A percentile compares a stretch with the other conserved stretches of the same genome.
Evolutionary conservation across 2,797 vertebrate species (phyloP).

Genomic region (Catharus ustulatus): DNA sequence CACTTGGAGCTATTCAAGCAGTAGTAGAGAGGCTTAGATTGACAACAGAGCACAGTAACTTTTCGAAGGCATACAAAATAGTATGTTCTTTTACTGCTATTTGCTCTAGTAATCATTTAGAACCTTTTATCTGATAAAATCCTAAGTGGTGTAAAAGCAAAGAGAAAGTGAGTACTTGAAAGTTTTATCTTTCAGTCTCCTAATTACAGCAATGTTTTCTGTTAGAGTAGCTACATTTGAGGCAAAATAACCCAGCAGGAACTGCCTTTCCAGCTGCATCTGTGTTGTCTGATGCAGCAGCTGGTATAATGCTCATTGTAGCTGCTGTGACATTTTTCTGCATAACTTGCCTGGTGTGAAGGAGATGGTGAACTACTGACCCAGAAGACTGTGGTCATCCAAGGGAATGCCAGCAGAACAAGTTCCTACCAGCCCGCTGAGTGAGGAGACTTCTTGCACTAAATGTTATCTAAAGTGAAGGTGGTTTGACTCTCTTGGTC

Average conservation of each 20-base stretch:
- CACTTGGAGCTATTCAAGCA: not conserved
- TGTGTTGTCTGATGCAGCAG: not conserved
- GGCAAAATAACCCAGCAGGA: not conserved
- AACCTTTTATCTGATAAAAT: not conserved
- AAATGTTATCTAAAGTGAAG: not conserved
- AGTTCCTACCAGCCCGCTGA: not conserved
- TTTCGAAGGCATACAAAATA: not conserved
- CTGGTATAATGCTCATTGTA: not conserved
- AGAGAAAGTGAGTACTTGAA: not conserved
- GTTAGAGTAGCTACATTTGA: not conserved
- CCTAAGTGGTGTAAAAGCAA: not conserved
- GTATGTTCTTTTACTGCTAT: not conserved
- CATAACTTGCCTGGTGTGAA: not conserved
- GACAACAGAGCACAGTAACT: not conserved
- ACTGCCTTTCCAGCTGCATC: not conserved
- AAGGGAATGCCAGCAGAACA: not conserved
- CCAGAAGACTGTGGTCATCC: not conserved
- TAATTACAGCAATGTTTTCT: not conserved
- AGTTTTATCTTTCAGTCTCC: not conserved
- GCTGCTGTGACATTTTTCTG: not conserved
- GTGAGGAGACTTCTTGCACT: not conserved
- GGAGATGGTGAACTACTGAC: not conserved
- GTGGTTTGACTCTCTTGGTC: not conserved
- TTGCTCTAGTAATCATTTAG: not conserved
- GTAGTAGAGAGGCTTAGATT: not conserved